Percentiles rank a stretch among this genome's conserved stretches.
Conservation (phyloP, 2,113 vertebrate species). For the Loxodonta africana region DNA sequence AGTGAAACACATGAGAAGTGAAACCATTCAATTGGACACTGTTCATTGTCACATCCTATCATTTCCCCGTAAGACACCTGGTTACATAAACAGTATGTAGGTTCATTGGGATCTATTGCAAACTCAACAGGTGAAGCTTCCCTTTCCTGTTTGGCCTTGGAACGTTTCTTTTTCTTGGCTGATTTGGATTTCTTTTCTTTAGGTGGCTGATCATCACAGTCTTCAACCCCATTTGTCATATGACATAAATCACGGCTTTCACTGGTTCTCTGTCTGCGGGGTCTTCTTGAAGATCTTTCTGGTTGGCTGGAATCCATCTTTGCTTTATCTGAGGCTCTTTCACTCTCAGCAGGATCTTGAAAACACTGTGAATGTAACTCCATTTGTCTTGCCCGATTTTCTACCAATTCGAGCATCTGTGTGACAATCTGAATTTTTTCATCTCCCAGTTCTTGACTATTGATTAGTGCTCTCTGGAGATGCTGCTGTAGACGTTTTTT, state of each 20-base stretch:
- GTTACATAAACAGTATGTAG: conserved; percentile 97
- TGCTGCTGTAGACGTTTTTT: conserved; percentile 96
- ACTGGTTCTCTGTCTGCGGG: conserved; percentile 95
- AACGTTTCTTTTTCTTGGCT: conserved; percentile 97
- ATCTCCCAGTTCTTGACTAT: conserved; percentile 97
- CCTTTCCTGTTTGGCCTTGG: conserved; percentile 95
- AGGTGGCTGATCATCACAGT: conserved; percentile 94
- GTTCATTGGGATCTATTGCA: conserved; percentile 97
- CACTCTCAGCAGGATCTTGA: conserved; percentile 92
- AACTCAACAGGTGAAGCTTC: conserved; percentile 96
- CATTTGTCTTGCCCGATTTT: conserved; percentile 97
- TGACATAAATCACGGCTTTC: conserved; percentile 97
- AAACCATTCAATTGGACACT: conserved; percentile 98
- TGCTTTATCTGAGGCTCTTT: conserved; percentile 90
- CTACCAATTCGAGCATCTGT: conserved; percentile 97
- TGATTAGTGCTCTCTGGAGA: conserved; percentile 96
- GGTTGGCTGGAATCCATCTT: conserved; percentile 88
- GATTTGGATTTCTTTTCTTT: conserved; percentile 98
- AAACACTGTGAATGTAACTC: conserved; percentile 95
- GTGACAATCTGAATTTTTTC: conserved; percentile 99
- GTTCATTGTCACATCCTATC: conserved; percentile 98
- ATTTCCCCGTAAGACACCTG: conserved; percentile 97
- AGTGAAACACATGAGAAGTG: conserved; percentile 97
- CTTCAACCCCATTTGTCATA: conserved; percentile 94
- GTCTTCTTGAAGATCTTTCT: conserved; percentile 94